A percentile compares a stretch with the other conserved stretches of the same genome.
These are phyloP conservation scores for Drosophila mimica DNA, from an alignment of 2,888 invertebrate genomes.

Conservation along the genomic window DNA sequence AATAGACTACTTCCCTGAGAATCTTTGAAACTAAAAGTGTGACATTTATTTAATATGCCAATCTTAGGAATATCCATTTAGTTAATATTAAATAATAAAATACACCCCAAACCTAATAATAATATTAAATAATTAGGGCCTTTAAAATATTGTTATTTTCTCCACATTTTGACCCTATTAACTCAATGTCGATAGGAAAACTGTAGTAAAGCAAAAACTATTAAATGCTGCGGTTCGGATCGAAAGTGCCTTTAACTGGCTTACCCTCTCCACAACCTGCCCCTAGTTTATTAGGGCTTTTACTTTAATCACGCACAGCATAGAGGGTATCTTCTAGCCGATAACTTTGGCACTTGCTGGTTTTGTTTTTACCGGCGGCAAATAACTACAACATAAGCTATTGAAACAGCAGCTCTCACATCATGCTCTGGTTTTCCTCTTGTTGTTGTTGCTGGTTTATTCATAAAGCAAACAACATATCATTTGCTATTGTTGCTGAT, in stretches of 20 bases:
- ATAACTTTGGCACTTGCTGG: background rate
- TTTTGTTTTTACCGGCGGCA: slow-evolving; percentile 57
- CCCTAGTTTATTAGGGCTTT: background rate
- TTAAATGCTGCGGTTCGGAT: background rate
- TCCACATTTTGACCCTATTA: background rate
- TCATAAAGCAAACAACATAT: slow-evolving; percentile 66
- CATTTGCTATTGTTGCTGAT: slow-evolving; percentile 44
- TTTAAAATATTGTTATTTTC: background rate
- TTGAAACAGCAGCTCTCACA: slow-evolving; percentile 53
- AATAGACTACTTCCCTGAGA: background rate
- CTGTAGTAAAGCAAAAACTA: background rate
- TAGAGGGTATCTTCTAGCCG: background rate
- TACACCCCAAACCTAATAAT: too few relatives aligned
- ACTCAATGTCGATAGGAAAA: background rate
- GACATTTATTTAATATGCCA: background rate
- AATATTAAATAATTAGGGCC: background rate
- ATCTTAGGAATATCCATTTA: background rate
- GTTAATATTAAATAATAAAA: background rate
- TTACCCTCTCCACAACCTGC: background rate
- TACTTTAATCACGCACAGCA: background rate
- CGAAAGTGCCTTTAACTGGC: background rate
- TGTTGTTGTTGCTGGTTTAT: slow-evolving; percentile 43
- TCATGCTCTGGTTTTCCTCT: slow-evolving; percentile 10
- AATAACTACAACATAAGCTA: slow-evolving; percentile 73
- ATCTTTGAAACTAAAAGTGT: background rate